phyloP scores from a whole-genome alignment of 2,888 invertebrate species.

The Drosophila emarginata region DNA sequence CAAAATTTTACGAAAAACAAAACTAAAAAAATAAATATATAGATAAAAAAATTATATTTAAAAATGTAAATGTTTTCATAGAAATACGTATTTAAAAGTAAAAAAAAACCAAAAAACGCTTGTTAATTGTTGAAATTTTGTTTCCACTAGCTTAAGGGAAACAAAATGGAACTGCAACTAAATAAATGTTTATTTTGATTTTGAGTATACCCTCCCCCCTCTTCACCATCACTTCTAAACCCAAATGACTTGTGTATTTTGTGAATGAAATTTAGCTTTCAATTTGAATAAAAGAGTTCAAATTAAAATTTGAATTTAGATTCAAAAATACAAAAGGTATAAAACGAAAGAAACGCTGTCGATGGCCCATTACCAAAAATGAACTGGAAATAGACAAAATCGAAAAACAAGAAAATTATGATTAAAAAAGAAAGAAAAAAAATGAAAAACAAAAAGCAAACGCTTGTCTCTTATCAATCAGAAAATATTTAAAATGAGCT shows the following conservation, averaged over 20 bases:
- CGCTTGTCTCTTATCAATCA: constrained; percentile 4
- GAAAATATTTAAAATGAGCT: constrained; percentile 1
- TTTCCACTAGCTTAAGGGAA: background rate
- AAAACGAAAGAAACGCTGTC: background rate
- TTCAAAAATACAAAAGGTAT: background rate
- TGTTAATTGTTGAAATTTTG: constrained; percentile 4
- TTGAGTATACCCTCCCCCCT: background rate
- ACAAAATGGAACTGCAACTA: background rate
- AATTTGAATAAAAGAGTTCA: background rate
- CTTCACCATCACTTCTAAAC: background rate
- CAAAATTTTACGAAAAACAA: too few relatives aligned
- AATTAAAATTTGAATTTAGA: background rate
- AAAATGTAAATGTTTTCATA: background rate
- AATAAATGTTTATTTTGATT: background rate
- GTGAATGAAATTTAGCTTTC: background rate
- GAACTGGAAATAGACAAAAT: background rate
- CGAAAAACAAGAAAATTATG: background rate
- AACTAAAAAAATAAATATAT: background rate
- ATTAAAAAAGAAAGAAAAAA: background rate
- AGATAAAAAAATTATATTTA: background rate
- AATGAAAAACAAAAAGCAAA: background rate
- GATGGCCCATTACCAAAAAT: background rate
- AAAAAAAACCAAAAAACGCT: background rate
- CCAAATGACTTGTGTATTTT: constrained; percentile 4
- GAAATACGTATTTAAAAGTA: background rate